Percentiles rank a stretch among this genome's conserved stretches.
phyloP scores from a whole-genome alignment of 2,797 vertebrate species.

The Crenuchus spilurus region DNA sequence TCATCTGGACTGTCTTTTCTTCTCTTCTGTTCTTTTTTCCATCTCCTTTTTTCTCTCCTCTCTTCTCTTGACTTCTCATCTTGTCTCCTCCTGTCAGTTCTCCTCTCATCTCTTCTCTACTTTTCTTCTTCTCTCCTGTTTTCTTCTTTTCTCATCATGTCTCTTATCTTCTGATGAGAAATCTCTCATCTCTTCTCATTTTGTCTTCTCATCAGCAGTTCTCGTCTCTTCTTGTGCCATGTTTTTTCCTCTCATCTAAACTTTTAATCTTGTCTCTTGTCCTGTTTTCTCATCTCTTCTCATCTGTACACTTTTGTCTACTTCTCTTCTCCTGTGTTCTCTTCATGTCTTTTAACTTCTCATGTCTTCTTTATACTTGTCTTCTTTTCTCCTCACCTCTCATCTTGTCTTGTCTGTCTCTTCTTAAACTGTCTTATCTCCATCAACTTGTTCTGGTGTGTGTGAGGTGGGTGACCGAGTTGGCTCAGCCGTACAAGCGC shows the following conservation, averaged over 20 bases:
- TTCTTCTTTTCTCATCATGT: too few relatives aligned
- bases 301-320: not conserved
- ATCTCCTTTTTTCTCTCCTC: not conserved
- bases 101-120: not conserved
- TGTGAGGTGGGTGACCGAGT: not conserved
- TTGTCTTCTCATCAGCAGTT: not conserved
- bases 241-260: not conserved
- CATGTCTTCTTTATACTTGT: not conserved
- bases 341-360: not conserved
- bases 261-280: not conserved
- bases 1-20: not conserved
- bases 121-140: not conserved
- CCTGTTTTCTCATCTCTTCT: not conserved
- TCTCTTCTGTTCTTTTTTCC: not conserved
- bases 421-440: not conserved
- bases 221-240: not conserved
- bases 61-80: not conserved
- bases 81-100: not conserved
- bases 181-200: not conserved
- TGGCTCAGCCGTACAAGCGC: too few relatives aligned
- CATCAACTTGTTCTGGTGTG: not conserved
- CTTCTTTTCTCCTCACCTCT: not conserved
- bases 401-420: not conserved
- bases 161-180: too few relatives aligned
- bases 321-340: not conserved